phyloP scores from a whole-genome alignment of 2,797 vertebrate species.

The Buphagus erythrorhynchus region DNA sequence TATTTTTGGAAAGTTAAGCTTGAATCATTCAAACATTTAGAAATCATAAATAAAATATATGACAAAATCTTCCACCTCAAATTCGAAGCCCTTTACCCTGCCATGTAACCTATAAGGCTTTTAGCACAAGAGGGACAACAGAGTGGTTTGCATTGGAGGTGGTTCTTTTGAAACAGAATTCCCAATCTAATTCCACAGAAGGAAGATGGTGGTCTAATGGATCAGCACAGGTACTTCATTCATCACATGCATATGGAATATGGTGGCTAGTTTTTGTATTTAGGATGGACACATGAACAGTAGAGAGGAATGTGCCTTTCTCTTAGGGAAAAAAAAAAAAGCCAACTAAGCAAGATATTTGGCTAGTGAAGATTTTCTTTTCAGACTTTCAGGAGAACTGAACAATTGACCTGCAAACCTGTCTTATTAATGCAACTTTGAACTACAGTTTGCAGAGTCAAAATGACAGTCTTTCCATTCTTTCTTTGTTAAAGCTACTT shows the following conservation, averaged over 20 bases:
- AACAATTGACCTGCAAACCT: neutral
- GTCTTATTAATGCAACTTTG: neutral
- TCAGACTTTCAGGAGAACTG: neutral
- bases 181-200: neutral
- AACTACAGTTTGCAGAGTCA: neutral
- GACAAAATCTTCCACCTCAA: neutral
- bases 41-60: neutral
- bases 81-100: neutral
- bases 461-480: neutral
- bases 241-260: neutral
- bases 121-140: neutral
- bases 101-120: neutral
- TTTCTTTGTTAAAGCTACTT: neutral
- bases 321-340: neutral
- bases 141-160: neutral
- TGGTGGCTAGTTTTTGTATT: neutral
- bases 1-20: neutral
- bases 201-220: neutral
- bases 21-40: neutral
- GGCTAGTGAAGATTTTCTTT: neutral
- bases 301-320: neutral
- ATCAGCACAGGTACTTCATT: neutral
- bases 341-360: neutral
- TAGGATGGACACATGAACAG: neutral
- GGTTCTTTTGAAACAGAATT: neutral